These are phyloP conservation scores for Parnassius smintheus DNA, from an alignment of 2,888 invertebrate genomes.

Conservation along the genomic window DNA sequence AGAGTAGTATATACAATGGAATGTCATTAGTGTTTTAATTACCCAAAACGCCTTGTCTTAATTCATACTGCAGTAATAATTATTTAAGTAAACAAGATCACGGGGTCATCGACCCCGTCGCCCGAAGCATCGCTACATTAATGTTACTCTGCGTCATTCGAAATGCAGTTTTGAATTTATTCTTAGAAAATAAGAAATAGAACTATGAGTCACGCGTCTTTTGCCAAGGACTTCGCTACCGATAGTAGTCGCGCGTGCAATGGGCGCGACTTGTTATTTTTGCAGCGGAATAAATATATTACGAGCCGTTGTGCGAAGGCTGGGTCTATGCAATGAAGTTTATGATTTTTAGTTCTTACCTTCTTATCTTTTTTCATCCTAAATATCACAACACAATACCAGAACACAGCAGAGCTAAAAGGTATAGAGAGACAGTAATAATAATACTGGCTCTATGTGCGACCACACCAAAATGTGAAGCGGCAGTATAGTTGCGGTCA, in stretches of 20 bases:
- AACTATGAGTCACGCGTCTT: conserved; percentile 64
- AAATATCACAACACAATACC: no score
- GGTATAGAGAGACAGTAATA: no score
- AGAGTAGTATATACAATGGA: no score
- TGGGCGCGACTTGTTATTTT: conserved; percentile 46
- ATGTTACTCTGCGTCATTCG: conserved; percentile 61
- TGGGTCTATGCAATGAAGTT: conserved; percentile 16
- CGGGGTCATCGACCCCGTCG: conserved; percentile 56
- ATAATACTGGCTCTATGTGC: no score
- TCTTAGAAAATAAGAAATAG: conserved; percentile 77
- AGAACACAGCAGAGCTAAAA: no score
- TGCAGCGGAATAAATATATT: conserved; percentile 38
- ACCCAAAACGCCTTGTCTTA: conserved; percentile 8
- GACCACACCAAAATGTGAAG: no score
- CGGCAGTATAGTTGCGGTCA: no score
- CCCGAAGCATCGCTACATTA: conserved; percentile 47
- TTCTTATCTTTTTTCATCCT: no score
- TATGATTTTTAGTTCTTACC: conserved; percentile 2
- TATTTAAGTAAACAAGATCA: conserved; percentile 44
- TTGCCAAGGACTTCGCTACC: conserved; percentile 62
- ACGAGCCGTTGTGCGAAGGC: conserved; percentile 23
- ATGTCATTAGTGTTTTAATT: no score
- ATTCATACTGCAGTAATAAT: conserved; percentile 26
- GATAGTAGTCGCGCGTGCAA: conserved; percentile 38
- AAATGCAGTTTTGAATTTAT: conserved; percentile 75